Evolutionary conservation across 2,113 vertebrate genomes (phyloP), one percentile per base, ranked within the genome.

Genomic region (cat (Felis catus)): DNA sequence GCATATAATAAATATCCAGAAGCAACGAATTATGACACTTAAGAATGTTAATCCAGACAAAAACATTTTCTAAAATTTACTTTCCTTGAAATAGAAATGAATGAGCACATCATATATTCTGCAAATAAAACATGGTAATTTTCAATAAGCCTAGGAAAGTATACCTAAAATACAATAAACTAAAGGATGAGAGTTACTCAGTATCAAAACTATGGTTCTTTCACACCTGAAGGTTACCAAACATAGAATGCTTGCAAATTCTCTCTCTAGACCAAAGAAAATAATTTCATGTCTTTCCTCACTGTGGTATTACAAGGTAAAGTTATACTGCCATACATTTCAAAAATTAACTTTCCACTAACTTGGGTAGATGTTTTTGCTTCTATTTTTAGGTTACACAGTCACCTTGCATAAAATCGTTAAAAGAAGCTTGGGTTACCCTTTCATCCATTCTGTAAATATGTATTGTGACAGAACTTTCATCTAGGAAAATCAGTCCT

Each of bases 81-180:
- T 89, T 53, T 81, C 14, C 39, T 95, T 88, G 84, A 93, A 91
- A 91, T 73, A 84, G 21, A 90, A 86, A 92, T 15, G 5, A 86
- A 86, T 68, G 76, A 83, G 33, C n/a, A 97, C 78, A 73, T 53
- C 65, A 84, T n/a, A 88, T 53, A 89, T 63, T 88, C 76, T 80
- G 18, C 15, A 86, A 73, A 74, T 82, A 8, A 96, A 95, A 86
- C 33, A 89, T 0, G 19, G n/a, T 27, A 29, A 70, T 92, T 98
- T 96, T 83, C 94, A 93, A 92, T 94, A 82, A 97, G 21, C 9
- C 11, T 15, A 48, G 63, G 16, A 92, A 96, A 94, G 1, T 12
- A 13, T 33, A 79, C 8, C 29, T 91, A 87, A 89, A 95, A 48
- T 71, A 5, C 78, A 33, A 84, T 70, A 87, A 89, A 84, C 14